These are phyloP conservation scores for Dinoponera quadriceps DNA, from an alignment of 1,140 invertebrate species.

Conservation along the genomic window DNA sequence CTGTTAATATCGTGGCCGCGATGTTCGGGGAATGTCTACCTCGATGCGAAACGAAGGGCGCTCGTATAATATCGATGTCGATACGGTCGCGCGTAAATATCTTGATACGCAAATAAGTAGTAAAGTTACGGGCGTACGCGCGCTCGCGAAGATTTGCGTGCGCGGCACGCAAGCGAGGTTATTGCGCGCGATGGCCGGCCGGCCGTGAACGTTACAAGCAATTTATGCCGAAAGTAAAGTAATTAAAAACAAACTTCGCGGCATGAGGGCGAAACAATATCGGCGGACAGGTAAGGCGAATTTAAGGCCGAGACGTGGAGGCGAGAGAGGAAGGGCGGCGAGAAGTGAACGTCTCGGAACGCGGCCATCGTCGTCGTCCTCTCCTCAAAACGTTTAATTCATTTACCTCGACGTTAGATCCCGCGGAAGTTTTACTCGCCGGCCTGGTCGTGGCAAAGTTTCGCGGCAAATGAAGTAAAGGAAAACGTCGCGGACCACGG, in stretches of 20 bases:
- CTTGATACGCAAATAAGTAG: constrained; percentile 27
- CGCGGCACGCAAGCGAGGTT: constrained; percentile 31
- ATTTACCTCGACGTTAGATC: constrained; percentile 41
- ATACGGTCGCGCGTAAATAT: constrained; percentile 2
- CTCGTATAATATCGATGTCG: constrained; percentile 16
- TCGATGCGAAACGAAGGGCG: neutral
- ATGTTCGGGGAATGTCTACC: too few species aligned
- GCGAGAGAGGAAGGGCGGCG: too few species aligned
- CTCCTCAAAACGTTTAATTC: constrained; percentile 49
- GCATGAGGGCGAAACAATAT: constrained; percentile 48
- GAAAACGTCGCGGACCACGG: constrained; percentile 18
- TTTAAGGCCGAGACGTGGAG: constrained; percentile 26
- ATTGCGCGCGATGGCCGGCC: constrained; percentile 27
- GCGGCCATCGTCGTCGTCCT: neutral
- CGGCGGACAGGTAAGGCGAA: constrained; percentile 41
- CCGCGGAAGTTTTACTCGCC: constrained; percentile 31
- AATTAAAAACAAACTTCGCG: constrained; percentile 58
- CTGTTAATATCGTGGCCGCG: too few species aligned
- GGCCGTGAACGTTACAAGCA: constrained; percentile 48
- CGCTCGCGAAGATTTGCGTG: constrained; percentile 45
- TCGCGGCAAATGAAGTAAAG: constrained; percentile 49
- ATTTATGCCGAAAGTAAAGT: constrained; percentile 58
- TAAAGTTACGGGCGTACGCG: constrained; percentile 29
- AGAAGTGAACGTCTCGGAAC: constrained; percentile 26
- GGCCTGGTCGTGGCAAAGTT: constrained; percentile 24